A percentile compares a stretch with the other conserved stretches of the same genome.
Evolutionary conservation across 2,888 invertebrate genomes (phyloP).

Genomic region (Mimumesa dahlbomi): DNA sequence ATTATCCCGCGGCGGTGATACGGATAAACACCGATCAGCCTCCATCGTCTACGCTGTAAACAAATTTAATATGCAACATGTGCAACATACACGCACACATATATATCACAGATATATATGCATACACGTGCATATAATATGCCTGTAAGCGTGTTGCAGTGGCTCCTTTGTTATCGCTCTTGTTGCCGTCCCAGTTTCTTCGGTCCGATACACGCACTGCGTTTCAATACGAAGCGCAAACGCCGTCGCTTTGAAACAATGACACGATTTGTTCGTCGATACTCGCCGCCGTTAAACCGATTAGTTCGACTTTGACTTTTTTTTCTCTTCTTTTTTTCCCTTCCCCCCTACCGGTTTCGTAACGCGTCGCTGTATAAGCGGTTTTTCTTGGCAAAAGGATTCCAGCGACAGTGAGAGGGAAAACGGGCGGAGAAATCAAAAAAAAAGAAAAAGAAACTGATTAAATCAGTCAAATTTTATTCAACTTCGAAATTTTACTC

Average conservation of each 20-base stretch:
- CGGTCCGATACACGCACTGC: constrained; percentile 71
- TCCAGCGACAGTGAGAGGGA: too few species aligned
- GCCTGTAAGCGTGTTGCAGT: constrained; percentile 62
- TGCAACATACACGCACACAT: neutral
- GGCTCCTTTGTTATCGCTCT: constrained; percentile 75
- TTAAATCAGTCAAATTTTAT: too few species aligned
- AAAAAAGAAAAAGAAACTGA: neutral
- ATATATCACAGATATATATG: constrained; percentile 14
- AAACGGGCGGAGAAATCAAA: too few species aligned
- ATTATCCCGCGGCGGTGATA: too few species aligned
- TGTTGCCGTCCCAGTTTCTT: constrained; percentile 77
- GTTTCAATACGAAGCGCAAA: constrained; percentile 59
- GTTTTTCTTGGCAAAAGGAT: too few species aligned
- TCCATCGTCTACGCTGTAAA: too few species aligned
- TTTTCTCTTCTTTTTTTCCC: too few species aligned
- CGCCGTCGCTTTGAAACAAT: constrained; percentile 62
- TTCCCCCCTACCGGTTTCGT: neutral
- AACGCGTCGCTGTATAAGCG: constrained; percentile 3
- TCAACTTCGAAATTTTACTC: too few species aligned
- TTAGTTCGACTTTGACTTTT: constrained; percentile 24
- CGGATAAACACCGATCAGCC: too few species aligned
- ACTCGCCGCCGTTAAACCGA: constrained; percentile 44
- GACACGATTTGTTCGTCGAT: constrained; percentile 62
- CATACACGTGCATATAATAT: constrained; percentile 32
- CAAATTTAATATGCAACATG: too few species aligned